These are phyloP conservation scores for Phoxinus phoxinus DNA, from an alignment of 2,113 vertebrate species.

Conservation along the genomic window DNA sequence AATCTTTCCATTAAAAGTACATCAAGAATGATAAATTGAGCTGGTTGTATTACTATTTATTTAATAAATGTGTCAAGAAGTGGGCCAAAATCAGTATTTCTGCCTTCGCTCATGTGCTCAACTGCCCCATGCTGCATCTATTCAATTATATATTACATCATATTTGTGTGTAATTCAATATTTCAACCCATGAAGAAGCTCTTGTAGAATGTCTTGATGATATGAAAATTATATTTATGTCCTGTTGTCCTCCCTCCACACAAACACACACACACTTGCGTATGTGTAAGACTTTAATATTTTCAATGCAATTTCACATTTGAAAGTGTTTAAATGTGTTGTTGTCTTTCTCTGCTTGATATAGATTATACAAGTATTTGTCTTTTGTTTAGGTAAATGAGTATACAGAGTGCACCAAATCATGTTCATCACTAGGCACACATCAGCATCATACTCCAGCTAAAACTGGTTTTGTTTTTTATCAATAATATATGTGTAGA, in stretches of 20 bases:
- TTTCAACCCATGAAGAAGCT: background rate
- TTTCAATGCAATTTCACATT: background rate
- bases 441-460: background rate
- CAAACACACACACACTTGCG: background rate
- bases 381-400: background rate
- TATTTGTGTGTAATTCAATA: background rate
- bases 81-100: background rate
- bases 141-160: background rate
- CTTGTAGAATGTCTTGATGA: background rate
- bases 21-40: conserved; percentile 21
- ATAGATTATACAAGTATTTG: background rate
- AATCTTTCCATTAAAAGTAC: conserved; percentile 38
- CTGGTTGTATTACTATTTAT: conserved; percentile 26
- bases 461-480: background rate
- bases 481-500: background rate
- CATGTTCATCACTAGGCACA: background rate
- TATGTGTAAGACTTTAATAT: background rate
- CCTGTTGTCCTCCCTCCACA: too few species aligned
- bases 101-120: background rate
- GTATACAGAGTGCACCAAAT: background rate
- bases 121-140: background rate
- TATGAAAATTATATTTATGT: background rate
- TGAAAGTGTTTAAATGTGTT: background rate
- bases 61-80: conserved; percentile 23
- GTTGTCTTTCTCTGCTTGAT: background rate